Base-by-base conservation (phyloP, 2,113 vertebrate genomes). In the Stigmatopora nigra region DNA sequence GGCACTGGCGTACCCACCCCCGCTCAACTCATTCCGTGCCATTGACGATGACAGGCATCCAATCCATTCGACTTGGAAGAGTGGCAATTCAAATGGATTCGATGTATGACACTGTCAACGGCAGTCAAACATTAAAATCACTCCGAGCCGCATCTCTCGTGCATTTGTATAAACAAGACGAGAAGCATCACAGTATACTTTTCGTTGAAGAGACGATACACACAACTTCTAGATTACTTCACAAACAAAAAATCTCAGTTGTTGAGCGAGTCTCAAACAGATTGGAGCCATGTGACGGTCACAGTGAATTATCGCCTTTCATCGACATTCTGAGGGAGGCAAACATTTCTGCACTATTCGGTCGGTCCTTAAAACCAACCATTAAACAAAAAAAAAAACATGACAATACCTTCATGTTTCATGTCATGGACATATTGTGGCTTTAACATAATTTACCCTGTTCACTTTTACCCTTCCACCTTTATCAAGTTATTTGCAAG, bases 281-380 rank as follows among this genome's bases (percentile, higher is more conserved):
- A 72, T 67, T 63, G 73, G 63, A 35, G 76, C 71, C 70, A 41
- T 67, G 80, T 48, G 69, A 67, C 72, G 48, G 70, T 87, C 86
- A 87, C 86, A 84, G 84, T 87, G 86, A 86, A 71, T 63, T 67
- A 65, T 65, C 41, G 74, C 0, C 72, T 71, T 68, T 68, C 20
- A 47, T 65, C 49, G 15, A n/a, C 58, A 3, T 46, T 56, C 48
- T 31, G 38, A 75, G 67, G 48, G 38, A 64, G 60, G 38, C 57
- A 57, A 55, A 31, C 49, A 63, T 72, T 17, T 2, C 58, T 38
- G 67, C 71, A 60, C 66, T 8, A 0, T 1, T 19, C 6, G 1
- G 6, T 3, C 11, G n/a, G 17, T 44, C 41, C 11, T 51, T 41
- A 1, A 19, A 38, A 17, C 22, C 53, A 56, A 56, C 53, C 13